Evolutionary conservation across 2,797 vertebrate species (phyloP), one percentile per base, ranked within the genome.

Genomic region (Setipinna tenuifilis): DNA sequence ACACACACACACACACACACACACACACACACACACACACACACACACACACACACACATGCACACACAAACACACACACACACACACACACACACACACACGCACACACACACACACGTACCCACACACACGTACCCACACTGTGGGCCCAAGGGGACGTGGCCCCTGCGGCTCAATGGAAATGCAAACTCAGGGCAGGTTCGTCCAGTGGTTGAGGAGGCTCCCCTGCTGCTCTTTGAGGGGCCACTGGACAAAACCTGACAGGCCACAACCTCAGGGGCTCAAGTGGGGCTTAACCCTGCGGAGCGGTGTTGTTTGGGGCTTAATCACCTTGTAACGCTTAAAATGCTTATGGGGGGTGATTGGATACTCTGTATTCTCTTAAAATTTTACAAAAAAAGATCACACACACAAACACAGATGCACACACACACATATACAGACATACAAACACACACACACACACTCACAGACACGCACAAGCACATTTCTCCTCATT

Each of bases 61-160:
- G 10, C 46, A 48, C 46, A 48, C 46, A 88, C 89, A 86, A 86
- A 92, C 90, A 28, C 92, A 93, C 85, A 25, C 65, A 71, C n/a
- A 54, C 83, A n/a, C 83, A 68, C 83, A 44, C 83, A 83, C 50
- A 28, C 54, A 83, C 25, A 59, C 25, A 35, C 54, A 35, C 82
- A 83, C 81, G 10, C 81, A 82, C 81, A 82, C 71, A 44, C 25
- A 16, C 81, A 82, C 41, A 82, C 81, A 82, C 41, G n/a, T 35
- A 82, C 81, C 28, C 81, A 82, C 81, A 50, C 81, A 82, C 81
- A 82, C 81, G 78, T 81, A 83, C 44, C 81, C 21, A 81, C 54
- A 59, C 50, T 10, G 50, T 2, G 14, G 50, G 9, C 14, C 14
- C 50, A 14, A 41, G 25, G 21, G 81, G 31, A 88, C 17, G 82